phyloP scores from a whole-genome alignment of 1,140 invertebrate species.

The Leptestheria dahalacensis region DNA sequence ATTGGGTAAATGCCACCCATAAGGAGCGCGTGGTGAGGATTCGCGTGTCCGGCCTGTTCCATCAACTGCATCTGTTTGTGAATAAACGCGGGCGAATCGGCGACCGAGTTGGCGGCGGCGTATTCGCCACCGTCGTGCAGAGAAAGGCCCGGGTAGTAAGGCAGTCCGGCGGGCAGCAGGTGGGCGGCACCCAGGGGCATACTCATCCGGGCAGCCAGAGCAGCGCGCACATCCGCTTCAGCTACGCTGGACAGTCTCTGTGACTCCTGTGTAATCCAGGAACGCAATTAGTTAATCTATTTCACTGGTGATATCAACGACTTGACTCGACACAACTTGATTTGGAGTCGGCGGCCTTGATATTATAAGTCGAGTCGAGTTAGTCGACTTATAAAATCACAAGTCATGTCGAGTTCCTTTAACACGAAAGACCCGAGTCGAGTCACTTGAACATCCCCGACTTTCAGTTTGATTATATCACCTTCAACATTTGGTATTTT shows the following conservation, averaged over 20 bases:
- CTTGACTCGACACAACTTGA: no score
- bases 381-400: no score
- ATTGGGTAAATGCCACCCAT: slow-evolving; percentile 31
- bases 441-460: no score
- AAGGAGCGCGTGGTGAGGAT: slow-evolving; percentile 12
- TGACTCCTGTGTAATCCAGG: slow-evolving; percentile 19
- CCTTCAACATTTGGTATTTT: no score
- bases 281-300: background rate
- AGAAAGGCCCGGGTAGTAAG: slow-evolving; percentile 18
- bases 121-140: slow-evolving; percentile 28
- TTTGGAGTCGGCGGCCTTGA: no score
- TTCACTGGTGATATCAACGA: background rate
- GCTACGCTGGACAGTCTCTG: slow-evolving; percentile 44
- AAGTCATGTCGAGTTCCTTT: no score
- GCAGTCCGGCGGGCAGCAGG: slow-evolving; percentile 2
- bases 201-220: slow-evolving; percentile 50
- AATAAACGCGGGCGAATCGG: slow-evolving; percentile 34
- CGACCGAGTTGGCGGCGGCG: slow-evolving; percentile 23
- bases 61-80: slow-evolving; percentile 44
- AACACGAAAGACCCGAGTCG: no score
- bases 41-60: slow-evolving; percentile 27
- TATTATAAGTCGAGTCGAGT: no score
- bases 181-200: slow-evolving; percentile 1
- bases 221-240: slow-evolving; percentile 61
- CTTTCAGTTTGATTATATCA: no score